Evolutionary conservation across 2,888 invertebrate genomes (phyloP), one percentile per base, ranked within the genome.

Genomic region (Uloborus plumipes): DNA sequence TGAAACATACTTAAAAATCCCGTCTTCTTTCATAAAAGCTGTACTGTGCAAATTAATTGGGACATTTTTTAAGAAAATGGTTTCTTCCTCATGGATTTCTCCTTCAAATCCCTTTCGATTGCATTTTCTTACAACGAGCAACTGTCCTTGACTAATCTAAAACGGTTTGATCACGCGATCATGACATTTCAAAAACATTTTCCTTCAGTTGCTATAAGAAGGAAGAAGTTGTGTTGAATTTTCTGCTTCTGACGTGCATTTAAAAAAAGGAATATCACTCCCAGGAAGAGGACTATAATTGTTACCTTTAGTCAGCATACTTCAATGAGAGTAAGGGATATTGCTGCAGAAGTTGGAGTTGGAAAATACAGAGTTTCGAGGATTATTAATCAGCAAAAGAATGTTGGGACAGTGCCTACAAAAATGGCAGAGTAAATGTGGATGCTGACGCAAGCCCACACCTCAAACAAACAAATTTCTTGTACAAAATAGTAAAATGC

Each of bases 401-500:
- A 55, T 2, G 55, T 69, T 55, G 31, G 9, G 16, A n/a, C n/a
- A n/a, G 39, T 69, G 26, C 53, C 53, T 53, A 11, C 69, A 69
- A 55, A n/a, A 69, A 55, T 55, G n/a, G 18, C 51, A 20, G 49
- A 47, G n/a, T 66, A 66, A 20, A 66, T 66, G 49, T 51, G 51
- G 20, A 51, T 1, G 50, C 66, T 50, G 50, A 66, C 66, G 51
- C n/a, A 66, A 66, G 20, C 50, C 66, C 15, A 66, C 66, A 50
- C 20, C 51, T 50, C 66, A 26, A 20, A 66, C 3, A 50, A 50
- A 51, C 50, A 49, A 66, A 66, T 51, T 66, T 50, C 66, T 50
- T 50, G n/a, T 66, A 66, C 51, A 26, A 66, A 51, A 66, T 66
- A 66, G 51, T 51, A 51, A 50, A 66, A 50, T 66, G 66, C 66